Conservation (phyloP, 2,113 vertebrate genomes). For the Ornithorhynchus anatinus region DNA sequence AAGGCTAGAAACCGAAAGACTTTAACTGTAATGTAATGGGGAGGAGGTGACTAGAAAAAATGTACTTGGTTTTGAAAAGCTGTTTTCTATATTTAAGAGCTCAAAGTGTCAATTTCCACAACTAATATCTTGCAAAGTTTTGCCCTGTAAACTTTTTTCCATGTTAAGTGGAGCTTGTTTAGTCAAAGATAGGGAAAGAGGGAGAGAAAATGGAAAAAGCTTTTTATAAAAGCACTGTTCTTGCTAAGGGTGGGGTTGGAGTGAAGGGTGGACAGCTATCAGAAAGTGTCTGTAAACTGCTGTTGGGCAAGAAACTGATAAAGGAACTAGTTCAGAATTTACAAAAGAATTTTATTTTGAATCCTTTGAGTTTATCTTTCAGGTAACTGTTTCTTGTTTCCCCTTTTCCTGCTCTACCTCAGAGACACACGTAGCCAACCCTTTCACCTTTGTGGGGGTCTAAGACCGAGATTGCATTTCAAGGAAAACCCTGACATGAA, state of each 20-base stretch:
- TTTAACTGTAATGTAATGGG: background rate
- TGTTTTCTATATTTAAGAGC: no score
- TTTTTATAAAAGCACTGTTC: background rate
- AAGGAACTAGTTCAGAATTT: no score
- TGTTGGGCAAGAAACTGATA: background rate
- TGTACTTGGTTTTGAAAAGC: no score
- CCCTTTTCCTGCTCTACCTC: accelerated
- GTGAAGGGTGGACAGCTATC: background rate
- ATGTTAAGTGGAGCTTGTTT: background rate
- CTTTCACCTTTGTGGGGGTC: accelerated
- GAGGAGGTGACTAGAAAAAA: background rate
- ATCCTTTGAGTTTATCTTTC: no score
- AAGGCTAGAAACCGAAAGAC: background rate
- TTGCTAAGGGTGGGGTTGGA: background rate
- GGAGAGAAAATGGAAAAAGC: no score
- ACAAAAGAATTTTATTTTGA: no score
- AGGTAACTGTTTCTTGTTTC: accelerated
- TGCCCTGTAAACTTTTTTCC: background rate
- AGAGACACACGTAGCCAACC: no score
- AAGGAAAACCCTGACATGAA: background rate
- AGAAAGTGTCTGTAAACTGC: background rate
- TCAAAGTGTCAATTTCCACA: background rate
- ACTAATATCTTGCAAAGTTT: background rate
- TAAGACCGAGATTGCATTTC: background rate
- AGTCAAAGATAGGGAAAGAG: background rate